These are phyloP conservation scores for Hydrotaea cyrtoneurina DNA, from an alignment of 2,888 invertebrate species.

Conservation along the genomic window DNA sequence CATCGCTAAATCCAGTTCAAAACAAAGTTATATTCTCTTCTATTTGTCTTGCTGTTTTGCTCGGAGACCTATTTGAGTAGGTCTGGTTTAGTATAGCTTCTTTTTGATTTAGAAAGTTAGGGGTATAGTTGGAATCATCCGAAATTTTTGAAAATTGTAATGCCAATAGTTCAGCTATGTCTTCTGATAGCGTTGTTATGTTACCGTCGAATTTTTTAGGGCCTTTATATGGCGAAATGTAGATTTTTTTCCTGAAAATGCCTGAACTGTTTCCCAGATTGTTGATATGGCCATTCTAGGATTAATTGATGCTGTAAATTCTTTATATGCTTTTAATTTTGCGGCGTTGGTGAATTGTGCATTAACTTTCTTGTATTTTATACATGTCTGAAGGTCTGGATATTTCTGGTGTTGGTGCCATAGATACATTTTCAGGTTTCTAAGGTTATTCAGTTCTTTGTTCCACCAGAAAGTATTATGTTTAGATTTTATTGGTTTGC, in stretches of 20 bases:
- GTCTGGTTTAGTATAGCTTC: neutral
- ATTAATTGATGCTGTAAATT: conserved; percentile 17
- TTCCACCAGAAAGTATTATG: conserved; percentile 43
- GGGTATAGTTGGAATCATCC: neutral
- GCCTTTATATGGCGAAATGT: conserved; percentile 22
- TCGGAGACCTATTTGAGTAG: neutral
- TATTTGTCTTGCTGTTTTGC: neutral
- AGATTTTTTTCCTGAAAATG: conserved; percentile 17
- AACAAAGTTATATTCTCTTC: conserved; percentile 14
- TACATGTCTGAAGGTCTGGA: neutral
- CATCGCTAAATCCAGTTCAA: neutral
- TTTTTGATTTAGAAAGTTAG: neutral
- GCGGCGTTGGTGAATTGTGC: conserved; percentile 9
- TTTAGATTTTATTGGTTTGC: neutral
- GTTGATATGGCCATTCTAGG: neutral
- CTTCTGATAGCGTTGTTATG: neutral
- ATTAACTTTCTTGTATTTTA: conserved; percentile 14
- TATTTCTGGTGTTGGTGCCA: neutral
- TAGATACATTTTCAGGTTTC: conserved; percentile 16
- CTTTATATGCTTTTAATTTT: conserved; percentile 3
- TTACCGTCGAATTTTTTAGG: neutral
- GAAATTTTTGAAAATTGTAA: conserved; percentile 2
- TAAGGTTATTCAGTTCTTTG: conserved; percentile 29
- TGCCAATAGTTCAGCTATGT: conserved; percentile 18
- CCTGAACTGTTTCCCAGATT: conserved; percentile 27